These are phyloP conservation scores for Cairina moschata DNA, from an alignment of 2,113 vertebrate species.

Conservation along the genomic window DNA sequence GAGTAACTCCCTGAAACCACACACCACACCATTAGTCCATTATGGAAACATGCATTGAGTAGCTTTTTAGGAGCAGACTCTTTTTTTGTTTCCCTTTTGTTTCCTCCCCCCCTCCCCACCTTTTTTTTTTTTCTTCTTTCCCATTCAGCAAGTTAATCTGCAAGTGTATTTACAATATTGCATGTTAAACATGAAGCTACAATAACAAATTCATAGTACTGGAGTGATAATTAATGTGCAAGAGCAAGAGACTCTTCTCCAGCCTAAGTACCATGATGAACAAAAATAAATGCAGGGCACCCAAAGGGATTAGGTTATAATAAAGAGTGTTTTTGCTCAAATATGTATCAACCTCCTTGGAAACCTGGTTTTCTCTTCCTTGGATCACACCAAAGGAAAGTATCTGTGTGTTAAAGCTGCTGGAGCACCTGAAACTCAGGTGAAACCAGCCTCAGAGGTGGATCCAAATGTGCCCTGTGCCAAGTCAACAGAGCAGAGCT, in stretches of 20 bases:
- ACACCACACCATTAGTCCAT: not conserved
- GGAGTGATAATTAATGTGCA: not conserved
- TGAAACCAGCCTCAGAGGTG: not conserved
- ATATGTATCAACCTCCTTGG: not conserved
- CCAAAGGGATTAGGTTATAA: not conserved
- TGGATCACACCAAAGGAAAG: not conserved
- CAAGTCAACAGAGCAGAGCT: not conserved
- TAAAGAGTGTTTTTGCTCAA: not conserved
- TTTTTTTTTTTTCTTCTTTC: not conserved
- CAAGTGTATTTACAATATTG: not conserved
- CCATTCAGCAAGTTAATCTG: not conserved
- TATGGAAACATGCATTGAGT: not conserved
- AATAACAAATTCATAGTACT: not conserved
- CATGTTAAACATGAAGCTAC: not conserved
- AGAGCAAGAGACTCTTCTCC: not conserved
- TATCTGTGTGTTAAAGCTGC: not conserved
- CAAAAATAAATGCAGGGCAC: not conserved
- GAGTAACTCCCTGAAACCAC: not conserved
- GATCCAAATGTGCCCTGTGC: fast-evolving
- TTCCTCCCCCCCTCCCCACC: no score
- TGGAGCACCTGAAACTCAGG: not conserved
- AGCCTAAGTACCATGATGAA: not conserved
- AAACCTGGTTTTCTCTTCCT: not conserved
- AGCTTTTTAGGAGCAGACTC: not conserved
- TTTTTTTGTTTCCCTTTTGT: not conserved